Percentiles rank a stretch among this genome's conserved stretches.
phyloP scores from a whole-genome alignment of 2,113 vertebrate species.

The Orycteropus afer region DNA sequence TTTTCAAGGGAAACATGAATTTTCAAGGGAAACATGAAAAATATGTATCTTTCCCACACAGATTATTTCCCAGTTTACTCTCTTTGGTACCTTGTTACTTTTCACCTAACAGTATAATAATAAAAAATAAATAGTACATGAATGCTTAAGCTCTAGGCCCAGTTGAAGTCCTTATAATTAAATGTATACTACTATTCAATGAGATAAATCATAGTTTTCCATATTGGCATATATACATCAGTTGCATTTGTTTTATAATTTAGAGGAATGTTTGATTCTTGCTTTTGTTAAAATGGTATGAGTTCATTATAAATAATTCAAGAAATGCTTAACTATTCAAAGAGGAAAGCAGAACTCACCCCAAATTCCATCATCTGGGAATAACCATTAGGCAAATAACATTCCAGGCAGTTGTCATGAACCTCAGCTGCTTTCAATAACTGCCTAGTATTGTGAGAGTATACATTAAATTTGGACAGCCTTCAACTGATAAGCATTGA shows the following conservation, averaged over 20 bases:
- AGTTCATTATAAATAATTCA: not conserved
- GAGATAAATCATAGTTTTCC: not conserved
- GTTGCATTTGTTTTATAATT: constrained; percentile 24
- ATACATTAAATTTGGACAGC: not conserved
- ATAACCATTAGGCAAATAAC: not conserved
- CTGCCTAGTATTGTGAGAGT: not conserved
- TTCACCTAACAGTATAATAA: not conserved
- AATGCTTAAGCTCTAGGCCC: not conserved
- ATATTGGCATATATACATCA: not conserved
- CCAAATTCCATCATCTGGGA: not conserved
- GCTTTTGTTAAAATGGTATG: not conserved
- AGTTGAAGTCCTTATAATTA: not conserved
- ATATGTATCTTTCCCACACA: not conserved
- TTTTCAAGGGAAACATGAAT: not conserved
- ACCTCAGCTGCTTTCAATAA: not conserved
- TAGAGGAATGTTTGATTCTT: not conserved
- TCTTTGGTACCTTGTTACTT: not conserved
- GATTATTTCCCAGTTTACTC: not conserved
- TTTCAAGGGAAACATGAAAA: not conserved
- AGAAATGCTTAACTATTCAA: constrained; percentile 16
- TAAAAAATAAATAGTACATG: not conserved
- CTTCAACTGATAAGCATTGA: not conserved
- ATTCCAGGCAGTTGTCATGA: not conserved
- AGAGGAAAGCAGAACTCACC: not conserved
- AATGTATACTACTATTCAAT: not conserved